These are phyloP conservation scores for Macheiramphus alcinus DNA, from an alignment of 2,113 vertebrate species.

Conservation along the genomic window DNA sequence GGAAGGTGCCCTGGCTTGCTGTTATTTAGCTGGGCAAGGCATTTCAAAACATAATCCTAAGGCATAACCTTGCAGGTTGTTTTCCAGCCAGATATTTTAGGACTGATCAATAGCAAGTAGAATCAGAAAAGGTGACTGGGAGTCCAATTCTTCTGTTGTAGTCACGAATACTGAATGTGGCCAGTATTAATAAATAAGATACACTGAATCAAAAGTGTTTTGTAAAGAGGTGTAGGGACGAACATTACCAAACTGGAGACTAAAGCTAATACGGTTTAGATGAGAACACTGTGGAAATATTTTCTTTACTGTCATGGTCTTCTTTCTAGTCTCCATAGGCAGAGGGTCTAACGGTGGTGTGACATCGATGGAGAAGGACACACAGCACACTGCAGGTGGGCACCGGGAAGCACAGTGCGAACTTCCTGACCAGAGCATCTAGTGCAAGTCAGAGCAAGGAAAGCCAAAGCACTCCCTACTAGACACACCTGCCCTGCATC, in stretches of 20 bases:
- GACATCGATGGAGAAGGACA: neutral
- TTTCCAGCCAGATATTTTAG: neutral
- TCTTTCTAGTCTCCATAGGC: neutral
- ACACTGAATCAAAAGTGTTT: neutral
- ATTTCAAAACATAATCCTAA: neutral
- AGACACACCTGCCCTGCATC: neutral
- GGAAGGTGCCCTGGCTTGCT: neutral
- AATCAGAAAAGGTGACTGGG: neutral
- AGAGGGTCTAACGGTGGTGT: neutral
- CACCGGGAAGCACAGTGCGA: neutral
- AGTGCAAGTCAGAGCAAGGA: neutral
- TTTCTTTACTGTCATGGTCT: neutral
- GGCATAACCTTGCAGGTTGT: neutral
- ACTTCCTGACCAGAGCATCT: neutral
- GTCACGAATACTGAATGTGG: neutral
- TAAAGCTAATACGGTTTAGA: neutral
- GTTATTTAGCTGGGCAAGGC: neutral
- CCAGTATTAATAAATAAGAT: neutral
- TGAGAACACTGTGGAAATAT: neutral
- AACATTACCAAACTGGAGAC: neutral
- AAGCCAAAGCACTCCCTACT: neutral
- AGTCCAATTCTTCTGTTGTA: neutral
- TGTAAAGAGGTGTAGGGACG: neutral
- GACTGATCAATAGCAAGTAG: neutral
- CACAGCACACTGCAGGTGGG: neutral